Conservation (phyloP, 2,888 invertebrate species). For the Drosophila sordidula region DNA sequence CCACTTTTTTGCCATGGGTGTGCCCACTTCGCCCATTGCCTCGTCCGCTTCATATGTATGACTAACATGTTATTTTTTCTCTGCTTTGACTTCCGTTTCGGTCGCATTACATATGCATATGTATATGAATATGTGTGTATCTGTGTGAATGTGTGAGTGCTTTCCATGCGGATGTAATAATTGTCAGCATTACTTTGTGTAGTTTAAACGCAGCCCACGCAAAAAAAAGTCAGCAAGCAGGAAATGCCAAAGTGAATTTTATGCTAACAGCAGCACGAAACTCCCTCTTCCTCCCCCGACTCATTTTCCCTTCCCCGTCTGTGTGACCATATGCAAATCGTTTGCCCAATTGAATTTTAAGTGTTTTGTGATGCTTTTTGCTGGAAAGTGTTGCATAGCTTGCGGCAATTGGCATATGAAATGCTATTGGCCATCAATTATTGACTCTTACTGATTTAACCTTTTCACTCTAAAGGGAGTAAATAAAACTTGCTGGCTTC, state of each 20-base stretch:
- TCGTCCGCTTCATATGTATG: slow-evolving; percentile 28
- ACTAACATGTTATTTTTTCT: slow-evolving; percentile 57
- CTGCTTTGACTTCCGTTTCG: slow-evolving; percentile 50
- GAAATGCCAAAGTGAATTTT: slow-evolving; percentile 74
- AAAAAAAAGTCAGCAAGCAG: slow-evolving; percentile 58
- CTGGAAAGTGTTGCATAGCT: slow-evolving; percentile 37
- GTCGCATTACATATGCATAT: slow-evolving; percentile 18
- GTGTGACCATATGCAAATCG: slow-evolving; percentile 47
- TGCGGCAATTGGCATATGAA: slow-evolving; percentile 42
- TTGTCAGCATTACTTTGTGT: slow-evolving; percentile 77
- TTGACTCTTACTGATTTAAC: slow-evolving; percentile 3
- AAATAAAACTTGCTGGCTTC: no score
- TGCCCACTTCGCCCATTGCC: slow-evolving; percentile 29
- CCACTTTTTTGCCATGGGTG: slow-evolving; percentile 11
- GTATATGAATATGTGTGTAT: slow-evolving; percentile 20
- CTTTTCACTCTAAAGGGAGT: no score
- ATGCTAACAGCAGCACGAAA: slow-evolving; percentile 54
- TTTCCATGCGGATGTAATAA: slow-evolving; percentile 74
- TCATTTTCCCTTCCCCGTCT: neutral
- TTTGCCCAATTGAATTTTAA: slow-evolving; percentile 55
- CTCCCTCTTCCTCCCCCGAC: slow-evolving; percentile 1
- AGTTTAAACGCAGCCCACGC: slow-evolving; percentile 69
- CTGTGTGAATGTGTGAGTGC: slow-evolving; percentile 13
- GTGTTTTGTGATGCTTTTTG: slow-evolving; percentile 43
- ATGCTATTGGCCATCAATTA: slow-evolving; percentile 34